Evolutionary conservation across 2,113 vertebrate genomes (phyloP).

Genomic region (Esox niger): DNA sequence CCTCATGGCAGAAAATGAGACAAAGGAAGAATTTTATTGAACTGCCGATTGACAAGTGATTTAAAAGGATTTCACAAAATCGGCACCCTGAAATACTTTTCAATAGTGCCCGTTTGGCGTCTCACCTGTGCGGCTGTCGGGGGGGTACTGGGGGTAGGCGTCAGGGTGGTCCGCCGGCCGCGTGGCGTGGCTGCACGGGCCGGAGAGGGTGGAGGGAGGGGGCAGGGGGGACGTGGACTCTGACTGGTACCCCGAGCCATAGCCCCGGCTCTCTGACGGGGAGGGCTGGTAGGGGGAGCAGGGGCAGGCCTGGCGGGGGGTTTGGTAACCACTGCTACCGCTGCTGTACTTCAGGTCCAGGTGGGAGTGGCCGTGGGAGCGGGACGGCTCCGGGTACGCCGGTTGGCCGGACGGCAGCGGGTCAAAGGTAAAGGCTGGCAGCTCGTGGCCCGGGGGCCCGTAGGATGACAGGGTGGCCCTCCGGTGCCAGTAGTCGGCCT

Average conservation of each 20-base stretch:
- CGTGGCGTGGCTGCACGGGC: slow-evolving; percentile 53
- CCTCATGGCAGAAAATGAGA: slow-evolving; percentile 34
- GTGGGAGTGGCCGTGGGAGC: slow-evolving; percentile 69
- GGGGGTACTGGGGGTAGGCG: slow-evolving; percentile 31
- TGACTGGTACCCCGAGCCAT: slow-evolving; percentile 75
- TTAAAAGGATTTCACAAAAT: no score
- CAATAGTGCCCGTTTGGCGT: neutral
- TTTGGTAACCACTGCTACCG: slow-evolving; percentile 74
- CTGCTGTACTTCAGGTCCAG: slow-evolving; percentile 81
- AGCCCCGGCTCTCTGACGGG: slow-evolving; percentile 75
- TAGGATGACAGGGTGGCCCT: slow-evolving; percentile 70
- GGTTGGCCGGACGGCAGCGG: slow-evolving; percentile 74
- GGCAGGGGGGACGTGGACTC: slow-evolving; percentile 76
- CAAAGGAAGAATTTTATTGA: neutral
- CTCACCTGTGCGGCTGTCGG: slow-evolving; percentile 39
- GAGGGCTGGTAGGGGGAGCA: slow-evolving; percentile 75
- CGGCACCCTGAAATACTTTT: no score
- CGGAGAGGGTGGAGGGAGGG: slow-evolving; percentile 42
- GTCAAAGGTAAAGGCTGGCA: slow-evolving; percentile 72
- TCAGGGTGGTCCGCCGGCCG: slow-evolving; percentile 24
- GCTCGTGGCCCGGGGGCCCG: slow-evolving; percentile 66
- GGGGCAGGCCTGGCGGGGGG: slow-evolving; percentile 67
- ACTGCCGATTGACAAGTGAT: neutral
- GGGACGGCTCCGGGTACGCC: slow-evolving; percentile 67
- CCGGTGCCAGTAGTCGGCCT: slow-evolving; percentile 74